Percentiles rank a stretch among this genome's conserved stretches.
These are phyloP conservation scores for Frankliniella intonsa DNA, from an alignment of 2,888 invertebrate genomes.

Conservation along the genomic window DNA sequence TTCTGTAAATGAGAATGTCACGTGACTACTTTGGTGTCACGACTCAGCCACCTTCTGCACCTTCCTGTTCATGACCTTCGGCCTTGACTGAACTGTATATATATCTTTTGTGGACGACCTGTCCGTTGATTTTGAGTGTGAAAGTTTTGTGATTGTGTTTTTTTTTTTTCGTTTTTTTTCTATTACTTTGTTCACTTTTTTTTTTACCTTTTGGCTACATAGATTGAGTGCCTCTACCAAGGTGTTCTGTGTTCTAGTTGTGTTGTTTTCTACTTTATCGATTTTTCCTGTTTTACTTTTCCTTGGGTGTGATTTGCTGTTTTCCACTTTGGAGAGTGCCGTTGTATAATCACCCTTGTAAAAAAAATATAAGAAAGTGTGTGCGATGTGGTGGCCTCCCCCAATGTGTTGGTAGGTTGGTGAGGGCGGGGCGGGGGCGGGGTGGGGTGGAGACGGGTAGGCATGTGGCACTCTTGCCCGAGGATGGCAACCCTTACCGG, in stretches of 20 bases:
- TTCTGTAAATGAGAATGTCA: neutral
- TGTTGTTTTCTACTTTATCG: slow-evolving; percentile 5
- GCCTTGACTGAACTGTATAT: slow-evolving; percentile 35
- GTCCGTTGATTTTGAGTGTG: slow-evolving; percentile 31
- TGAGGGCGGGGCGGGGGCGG: no score
- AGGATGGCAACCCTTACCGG: no score
- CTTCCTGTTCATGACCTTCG: slow-evolving; percentile 31
- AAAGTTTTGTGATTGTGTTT: slow-evolving; percentile 27
- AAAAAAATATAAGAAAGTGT: slow-evolving; percentile 2
- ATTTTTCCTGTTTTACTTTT: slow-evolving; percentile 22
- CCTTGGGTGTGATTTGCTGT: slow-evolving; percentile 26
- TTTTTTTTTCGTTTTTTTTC: slow-evolving; percentile 14
- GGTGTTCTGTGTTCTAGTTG: neutral
- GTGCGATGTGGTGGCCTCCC: neutral
- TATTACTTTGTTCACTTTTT: slow-evolving; percentile 20
- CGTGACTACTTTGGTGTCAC: neutral
- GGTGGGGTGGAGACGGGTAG: no score
- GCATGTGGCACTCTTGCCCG: no score
- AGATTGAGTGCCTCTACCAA: slow-evolving; percentile 13
- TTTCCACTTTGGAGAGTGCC: slow-evolving; percentile 11
- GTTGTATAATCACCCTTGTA: slow-evolving; percentile 18
- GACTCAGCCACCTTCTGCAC: slow-evolving; percentile 3
- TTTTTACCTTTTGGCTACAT: slow-evolving; percentile 27
- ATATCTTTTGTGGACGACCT: slow-evolving; percentile 33
- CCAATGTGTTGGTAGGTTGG: no score